Percentiles rank a stretch among this genome's conserved stretches.
These are phyloP conservation scores for Psittacula cyanocephala DNA, from an alignment of 2,113 vertebrate species.

Conservation along the genomic window DNA sequence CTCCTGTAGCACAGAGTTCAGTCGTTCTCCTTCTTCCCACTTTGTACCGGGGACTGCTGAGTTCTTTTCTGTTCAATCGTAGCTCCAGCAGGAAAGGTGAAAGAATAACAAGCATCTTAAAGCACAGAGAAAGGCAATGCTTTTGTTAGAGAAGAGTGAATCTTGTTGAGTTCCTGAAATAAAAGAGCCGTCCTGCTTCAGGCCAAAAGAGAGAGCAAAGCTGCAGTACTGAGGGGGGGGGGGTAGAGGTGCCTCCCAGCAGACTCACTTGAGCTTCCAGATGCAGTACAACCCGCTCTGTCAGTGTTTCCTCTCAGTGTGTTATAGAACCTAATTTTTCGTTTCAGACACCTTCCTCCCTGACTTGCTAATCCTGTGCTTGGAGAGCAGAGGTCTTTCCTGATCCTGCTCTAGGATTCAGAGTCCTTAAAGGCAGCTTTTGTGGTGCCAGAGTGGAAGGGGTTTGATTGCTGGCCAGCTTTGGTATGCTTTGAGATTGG, in stretches of 20 bases:
- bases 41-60: background rate
- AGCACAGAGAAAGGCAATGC: background rate
- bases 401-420: background rate
- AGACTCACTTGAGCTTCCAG: background rate
- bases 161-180: background rate
- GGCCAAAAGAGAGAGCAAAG: background rate
- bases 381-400: background rate
- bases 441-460: background rate
- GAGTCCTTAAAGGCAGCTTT: background rate
- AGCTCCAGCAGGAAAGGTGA: background rate
- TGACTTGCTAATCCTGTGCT: background rate
- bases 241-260: background rate
- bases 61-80: background rate
- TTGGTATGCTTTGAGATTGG: background rate
- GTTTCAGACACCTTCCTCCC: background rate
- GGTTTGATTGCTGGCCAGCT: background rate
- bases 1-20: background rate
- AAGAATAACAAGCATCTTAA: background rate
- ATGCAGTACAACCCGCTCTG: background rate
- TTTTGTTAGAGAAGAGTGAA: background rate
- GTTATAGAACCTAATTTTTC: background rate
- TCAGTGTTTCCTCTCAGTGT: background rate
- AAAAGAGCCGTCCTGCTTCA: background rate
- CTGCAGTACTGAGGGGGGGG: rapidly evolving
- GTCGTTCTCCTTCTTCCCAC: background rate